phyloP scores from a whole-genome alignment of 2,113 vertebrate genomes.

The Tichodroma muraria region DNA sequence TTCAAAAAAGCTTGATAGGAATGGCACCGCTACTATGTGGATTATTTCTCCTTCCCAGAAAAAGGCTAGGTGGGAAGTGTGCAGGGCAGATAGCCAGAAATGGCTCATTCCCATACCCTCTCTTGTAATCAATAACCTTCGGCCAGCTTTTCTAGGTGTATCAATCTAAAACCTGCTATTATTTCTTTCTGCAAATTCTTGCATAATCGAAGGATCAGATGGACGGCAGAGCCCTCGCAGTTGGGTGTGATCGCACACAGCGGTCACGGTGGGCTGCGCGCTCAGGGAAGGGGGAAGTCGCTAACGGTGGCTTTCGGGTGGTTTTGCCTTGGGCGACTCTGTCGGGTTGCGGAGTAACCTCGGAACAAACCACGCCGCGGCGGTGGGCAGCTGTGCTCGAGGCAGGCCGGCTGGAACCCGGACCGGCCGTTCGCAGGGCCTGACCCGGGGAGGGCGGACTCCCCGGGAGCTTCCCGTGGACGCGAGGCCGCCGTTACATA shows the following conservation, averaged over 20 bases:
- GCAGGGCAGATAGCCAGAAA: not conserved
- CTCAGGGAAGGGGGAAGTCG: not conserved
- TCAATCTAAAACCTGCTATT: fast-evolving
- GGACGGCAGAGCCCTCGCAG: fast-evolving
- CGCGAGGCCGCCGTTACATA: constrained; percentile 24
- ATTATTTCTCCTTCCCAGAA: not conserved
- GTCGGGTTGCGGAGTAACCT: not conserved
- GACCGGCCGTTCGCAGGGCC: not conserved
- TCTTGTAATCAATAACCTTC: not conserved
- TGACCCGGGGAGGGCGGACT: not conserved
- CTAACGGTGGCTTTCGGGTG: fast-evolving
- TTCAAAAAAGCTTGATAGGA: not conserved
- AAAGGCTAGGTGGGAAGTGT: not conserved
- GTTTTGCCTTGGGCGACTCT: not conserved
- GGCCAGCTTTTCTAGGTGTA: not conserved
- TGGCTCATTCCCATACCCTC: not conserved
- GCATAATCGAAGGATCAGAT: fast-evolving
- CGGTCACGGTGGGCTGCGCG: fast-evolving
- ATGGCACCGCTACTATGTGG: fast-evolving
- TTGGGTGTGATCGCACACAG: fast-evolving
- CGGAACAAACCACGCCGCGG: fast-evolving
- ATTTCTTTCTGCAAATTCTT: not conserved
- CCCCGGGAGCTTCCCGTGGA: not conserved
- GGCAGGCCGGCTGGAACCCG: not conserved
- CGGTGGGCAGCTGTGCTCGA: not conserved